Conservation (phyloP, 2,888 invertebrate species). For the Asteroscopus sphinx region DNA sequence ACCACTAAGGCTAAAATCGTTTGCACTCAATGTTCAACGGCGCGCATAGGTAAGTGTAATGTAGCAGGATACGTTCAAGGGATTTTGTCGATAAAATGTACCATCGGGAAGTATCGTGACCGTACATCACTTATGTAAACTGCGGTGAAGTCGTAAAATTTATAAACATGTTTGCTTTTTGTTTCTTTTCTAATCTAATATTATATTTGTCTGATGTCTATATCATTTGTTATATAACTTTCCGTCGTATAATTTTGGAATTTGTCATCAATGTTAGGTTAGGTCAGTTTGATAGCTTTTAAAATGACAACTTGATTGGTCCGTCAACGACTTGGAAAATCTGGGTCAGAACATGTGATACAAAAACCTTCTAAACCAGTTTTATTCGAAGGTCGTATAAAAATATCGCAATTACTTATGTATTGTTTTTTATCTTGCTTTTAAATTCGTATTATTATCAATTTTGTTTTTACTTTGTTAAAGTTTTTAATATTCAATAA, state of each 20-base stretch:
- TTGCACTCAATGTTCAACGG: no score
- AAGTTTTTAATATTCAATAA: no score
- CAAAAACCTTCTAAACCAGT: slow-evolving; percentile 39
- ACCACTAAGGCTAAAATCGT: no score
- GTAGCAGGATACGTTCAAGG: no score
- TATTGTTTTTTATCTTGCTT: not conserved
- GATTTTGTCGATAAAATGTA: no score
- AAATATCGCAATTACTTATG: slow-evolving; percentile 2
- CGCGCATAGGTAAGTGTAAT: no score
- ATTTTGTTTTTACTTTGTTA: not conserved
- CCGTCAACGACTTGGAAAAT: slow-evolving; percentile 13
- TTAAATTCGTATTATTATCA: not conserved
- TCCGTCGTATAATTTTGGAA: not conserved
- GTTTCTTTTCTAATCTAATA: slow-evolving; percentile 15
- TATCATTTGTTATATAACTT: not conserved
- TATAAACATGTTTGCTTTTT: slow-evolving; percentile 13
- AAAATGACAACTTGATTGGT: not conserved
- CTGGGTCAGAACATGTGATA: slow-evolving; percentile 34
- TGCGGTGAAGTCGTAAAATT: slow-evolving; percentile 32
- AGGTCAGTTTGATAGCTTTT: slow-evolving; percentile 9
- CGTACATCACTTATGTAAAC: slow-evolving; percentile 40
- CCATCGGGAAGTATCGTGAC: no score
- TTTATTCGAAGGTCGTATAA: slow-evolving; percentile 36
- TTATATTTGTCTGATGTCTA: not conserved
- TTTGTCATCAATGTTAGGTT: not conserved